phyloP scores from a whole-genome alignment of 2,888 invertebrate species.

The Zygogramma bicolorata region DNA sequence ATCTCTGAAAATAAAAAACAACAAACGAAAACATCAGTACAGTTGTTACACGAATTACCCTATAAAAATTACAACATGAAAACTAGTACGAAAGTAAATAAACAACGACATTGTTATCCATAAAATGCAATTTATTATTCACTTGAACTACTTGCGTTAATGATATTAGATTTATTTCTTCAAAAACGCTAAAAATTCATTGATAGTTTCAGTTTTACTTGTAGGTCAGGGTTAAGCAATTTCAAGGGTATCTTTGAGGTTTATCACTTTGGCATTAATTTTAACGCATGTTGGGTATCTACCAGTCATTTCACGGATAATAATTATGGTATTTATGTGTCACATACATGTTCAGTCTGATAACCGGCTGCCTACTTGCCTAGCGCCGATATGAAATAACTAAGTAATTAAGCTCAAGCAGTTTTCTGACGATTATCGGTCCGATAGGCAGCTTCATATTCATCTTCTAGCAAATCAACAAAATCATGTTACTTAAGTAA shows the following conservation, averaged over 20 bases:
- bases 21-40: too few species aligned
- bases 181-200: not conserved
- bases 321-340: not conserved
- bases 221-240: not conserved
- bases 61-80: not conserved
- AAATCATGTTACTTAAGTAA: too few species aligned
- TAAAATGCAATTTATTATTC: not conserved
- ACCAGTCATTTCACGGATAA: not conserved
- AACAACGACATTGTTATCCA: not conserved
- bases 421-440: not conserved
- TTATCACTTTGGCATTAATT: not conserved
- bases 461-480: too few species aligned
- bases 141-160: conserved; percentile 8
- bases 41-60: too few species aligned
- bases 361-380: not conserved
- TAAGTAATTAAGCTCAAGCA: not conserved
- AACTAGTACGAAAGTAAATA: not conserved
- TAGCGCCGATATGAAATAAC: too few species aligned
- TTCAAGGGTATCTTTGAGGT: not conserved
- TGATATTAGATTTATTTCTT: not conserved
- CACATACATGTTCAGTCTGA: not conserved
- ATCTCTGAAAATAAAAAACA: too few species aligned
- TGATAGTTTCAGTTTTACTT: not conserved
- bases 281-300: not conserved
- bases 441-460: too few species aligned